Evolutionary conservation across 1,140 invertebrate genomes (phyloP), one percentile per base, ranked within the genome.

Genomic region (Belonocnema kinseyi): DNA sequence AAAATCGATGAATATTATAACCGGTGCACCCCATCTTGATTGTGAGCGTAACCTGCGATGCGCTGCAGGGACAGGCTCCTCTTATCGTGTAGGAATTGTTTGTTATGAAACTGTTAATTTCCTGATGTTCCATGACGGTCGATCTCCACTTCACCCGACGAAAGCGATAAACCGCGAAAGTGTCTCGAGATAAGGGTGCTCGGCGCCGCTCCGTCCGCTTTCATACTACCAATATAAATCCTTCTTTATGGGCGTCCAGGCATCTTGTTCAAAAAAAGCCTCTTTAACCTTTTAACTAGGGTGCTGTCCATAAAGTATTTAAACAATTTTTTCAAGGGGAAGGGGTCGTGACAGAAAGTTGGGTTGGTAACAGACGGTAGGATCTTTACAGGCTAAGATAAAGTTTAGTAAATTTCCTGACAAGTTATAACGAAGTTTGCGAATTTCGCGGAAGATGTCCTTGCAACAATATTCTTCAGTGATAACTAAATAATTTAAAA

Each of bases 21-120:
- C 54, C 26, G 14, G 46, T 72, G 40, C 14, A 19, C 12, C 52
- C 17, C 6, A 40, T 77, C 53, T 56, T 56, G 53, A 56, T 16
- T 56, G n/a, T 14, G 21, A 6, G 26, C 26, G 26, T 12, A 61
- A 14, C 21, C 40, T 54, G 1, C 26, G 13, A 26, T 40, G 26
- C 21, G 2, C 3, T 33, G 0, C 5, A 33, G 26, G 26, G 26
- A 33, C 26, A 8, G 14, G 13, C 14, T 66, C n/a, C 14, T 66
- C 26, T 40, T 40, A 66, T 66, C 17, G 70, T 33, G 21, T 19
- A 72, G 50, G 75, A 82, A 88, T 83, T 85, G 77, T 88, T 85
- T 83, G 81, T 85, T 85, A 76, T 83, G 83, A 83, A 84, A 82
- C 81, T 82, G 81, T 82, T 88, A 88, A 89, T 89, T 88, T 89